A percentile compares a stretch with the other conserved stretches of the same genome.
These are phyloP conservation scores for Neomorphus geoffroyi DNA, from an alignment of 2,797 vertebrate genomes.

Conservation along the genomic window DNA sequence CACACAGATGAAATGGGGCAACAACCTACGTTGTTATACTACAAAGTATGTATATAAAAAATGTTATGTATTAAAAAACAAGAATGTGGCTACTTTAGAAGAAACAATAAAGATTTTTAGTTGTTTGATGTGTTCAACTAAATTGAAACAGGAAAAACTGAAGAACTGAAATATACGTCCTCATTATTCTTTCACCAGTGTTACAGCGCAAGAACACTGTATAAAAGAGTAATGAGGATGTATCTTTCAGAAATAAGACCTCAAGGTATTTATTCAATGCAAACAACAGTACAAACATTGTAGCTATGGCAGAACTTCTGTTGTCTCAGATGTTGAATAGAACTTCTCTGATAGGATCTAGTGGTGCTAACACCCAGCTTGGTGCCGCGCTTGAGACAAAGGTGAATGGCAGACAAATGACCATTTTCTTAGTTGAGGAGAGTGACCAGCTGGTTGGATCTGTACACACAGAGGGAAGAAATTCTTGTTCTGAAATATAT, in stretches of 20 bases:
- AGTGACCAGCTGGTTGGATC: background rate
- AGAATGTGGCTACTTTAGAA: background rate
- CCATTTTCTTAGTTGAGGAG: background rate
- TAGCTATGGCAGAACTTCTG: background rate
- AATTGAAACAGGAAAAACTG: background rate
- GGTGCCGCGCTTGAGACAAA: fast-evolving
- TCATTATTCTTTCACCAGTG: no score
- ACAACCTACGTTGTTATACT: background rate
- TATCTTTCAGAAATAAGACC: background rate
- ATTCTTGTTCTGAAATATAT: background rate
- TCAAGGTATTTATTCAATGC: background rate
- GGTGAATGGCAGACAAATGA: background rate
- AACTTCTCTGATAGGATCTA: background rate
- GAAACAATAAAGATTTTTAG: background rate
- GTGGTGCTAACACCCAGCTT: no score
- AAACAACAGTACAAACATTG: background rate
- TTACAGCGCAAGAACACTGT: background rate
- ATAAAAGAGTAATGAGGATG: background rate
- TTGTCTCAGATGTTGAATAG: background rate
- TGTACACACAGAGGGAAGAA: background rate
- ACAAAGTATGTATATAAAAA: background rate
- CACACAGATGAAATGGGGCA: background rate
- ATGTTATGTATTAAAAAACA: background rate
- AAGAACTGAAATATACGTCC: no score
- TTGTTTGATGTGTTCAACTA: background rate